Conservation (phyloP, 1,140 invertebrate species). For the Popillia japonica region DNA sequence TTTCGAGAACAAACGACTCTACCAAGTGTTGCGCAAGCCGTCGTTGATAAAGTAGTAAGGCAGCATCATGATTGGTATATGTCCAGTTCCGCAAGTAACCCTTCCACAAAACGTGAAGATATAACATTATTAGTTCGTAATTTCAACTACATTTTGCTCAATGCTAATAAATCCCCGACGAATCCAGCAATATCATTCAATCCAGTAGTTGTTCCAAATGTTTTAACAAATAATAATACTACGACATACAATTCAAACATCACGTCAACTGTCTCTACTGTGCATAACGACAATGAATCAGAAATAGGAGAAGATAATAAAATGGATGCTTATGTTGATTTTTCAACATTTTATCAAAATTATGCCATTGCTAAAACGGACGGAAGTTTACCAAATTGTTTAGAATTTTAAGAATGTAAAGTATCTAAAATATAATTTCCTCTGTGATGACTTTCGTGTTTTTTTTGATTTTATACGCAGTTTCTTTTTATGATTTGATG, state of each 20-base stretch:
- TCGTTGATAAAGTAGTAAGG: conserved; percentile 84
- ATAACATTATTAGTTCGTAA: conserved; percentile 87
- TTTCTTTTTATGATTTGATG: too few species aligned
- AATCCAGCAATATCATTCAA: conserved; percentile 67
- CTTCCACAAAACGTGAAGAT: conserved; percentile 71
- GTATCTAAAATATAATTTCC: neutral
- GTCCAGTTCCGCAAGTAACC: conserved; percentile 65
- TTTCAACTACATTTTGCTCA: conserved; percentile 82
- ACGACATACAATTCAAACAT: conserved; percentile 51
- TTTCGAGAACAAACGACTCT: conserved; percentile 83
- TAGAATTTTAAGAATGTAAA: conserved; percentile 44
- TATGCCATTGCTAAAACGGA: conserved; percentile 60
- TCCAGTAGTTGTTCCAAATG: conserved; percentile 61
- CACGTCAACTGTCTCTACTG: conserved; percentile 57
- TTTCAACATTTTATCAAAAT: conserved; percentile 81
- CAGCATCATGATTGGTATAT: conserved; percentile 85
- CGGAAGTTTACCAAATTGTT: conserved; percentile 50
- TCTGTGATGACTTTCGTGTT: neutral
- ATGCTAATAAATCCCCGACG: conserved; percentile 66
- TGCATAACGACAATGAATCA: conserved; percentile 46
- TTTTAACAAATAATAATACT: conserved; percentile 48
- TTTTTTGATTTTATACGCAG: too few species aligned
- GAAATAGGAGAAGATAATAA: conserved; percentile 52
- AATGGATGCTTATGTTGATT: conserved; percentile 87
- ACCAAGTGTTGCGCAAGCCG: conserved; percentile 84